Evolutionary conservation across 2,113 vertebrate genomes (phyloP).

Genomic region (Bubo bubo): DNA sequence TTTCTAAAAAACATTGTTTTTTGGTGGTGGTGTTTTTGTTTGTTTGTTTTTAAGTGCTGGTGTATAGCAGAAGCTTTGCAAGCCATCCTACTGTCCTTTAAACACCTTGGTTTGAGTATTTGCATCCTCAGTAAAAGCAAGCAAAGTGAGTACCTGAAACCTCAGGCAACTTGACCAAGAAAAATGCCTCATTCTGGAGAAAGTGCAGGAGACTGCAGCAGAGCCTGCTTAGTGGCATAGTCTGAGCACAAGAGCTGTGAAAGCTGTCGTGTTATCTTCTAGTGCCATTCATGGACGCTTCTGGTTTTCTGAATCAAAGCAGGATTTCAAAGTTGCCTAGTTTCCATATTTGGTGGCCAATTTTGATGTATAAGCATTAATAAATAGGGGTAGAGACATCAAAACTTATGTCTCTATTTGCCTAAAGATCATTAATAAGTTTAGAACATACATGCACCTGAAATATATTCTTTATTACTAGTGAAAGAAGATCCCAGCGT

Average conservation of each 20-base stretch:
- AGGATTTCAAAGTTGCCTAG: not conserved
- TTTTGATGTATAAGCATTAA: not conserved
- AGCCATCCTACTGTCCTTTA: not conserved
- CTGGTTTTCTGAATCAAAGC: not conserved
- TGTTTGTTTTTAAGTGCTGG: not conserved
- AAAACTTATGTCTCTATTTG: not conserved
- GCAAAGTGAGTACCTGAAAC: not conserved
- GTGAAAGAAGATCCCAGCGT: not conserved
- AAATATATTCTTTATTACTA: not conserved
- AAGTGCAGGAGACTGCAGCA: rapidly evolving
- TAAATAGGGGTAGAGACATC: not conserved
- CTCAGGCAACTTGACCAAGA: not conserved
- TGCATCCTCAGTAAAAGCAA: not conserved
- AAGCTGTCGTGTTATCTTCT: not conserved
- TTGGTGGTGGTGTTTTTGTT: not conserved
- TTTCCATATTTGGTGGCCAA: not conserved
- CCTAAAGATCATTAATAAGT: not conserved
- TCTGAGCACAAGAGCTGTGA: not conserved
- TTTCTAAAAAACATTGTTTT: not conserved
- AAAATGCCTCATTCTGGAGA: not conserved
- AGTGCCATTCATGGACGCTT: not conserved
- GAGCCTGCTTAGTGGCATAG: not conserved
- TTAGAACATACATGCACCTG: not conserved
- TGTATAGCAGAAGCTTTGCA: not conserved
- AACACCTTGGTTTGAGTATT: not conserved